Evolutionary conservation across 2,113 vertebrate species (phyloP).

Genomic region (Dryoscopus gambensis): DNA sequence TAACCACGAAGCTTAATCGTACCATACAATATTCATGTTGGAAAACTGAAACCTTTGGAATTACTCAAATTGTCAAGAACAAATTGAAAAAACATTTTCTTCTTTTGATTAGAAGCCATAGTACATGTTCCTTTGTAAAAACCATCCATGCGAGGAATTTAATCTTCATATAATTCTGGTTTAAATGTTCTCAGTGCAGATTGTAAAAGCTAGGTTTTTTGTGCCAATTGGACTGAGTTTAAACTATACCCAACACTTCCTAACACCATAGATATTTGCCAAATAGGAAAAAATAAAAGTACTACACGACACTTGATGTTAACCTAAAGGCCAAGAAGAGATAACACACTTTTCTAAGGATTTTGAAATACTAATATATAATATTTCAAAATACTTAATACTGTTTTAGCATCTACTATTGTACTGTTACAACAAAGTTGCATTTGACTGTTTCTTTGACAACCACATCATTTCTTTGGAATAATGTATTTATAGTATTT

Average conservation of each 20-base stretch:
- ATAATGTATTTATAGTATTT: not conserved
- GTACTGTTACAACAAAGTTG: not conserved
- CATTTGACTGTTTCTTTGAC: not conserved
- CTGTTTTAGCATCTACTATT: not conserved
- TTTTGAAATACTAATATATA: not conserved
- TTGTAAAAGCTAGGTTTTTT: not conserved
- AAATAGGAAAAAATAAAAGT: not conserved
- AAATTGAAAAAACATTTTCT: not conserved
- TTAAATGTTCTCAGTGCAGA: conserved; percentile 1
- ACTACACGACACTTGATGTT: not conserved
- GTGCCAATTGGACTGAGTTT: not conserved
- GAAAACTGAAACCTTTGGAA: conserved; percentile 16
- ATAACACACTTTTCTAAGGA: not conserved
- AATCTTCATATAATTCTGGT: conserved; percentile 24
- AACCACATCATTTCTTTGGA: not conserved
- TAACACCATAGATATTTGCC: not conserved
- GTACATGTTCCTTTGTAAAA: conserved; percentile 24
- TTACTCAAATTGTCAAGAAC: conserved; percentile 26
- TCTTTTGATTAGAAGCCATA: not conserved
- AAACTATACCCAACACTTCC: not conserved
- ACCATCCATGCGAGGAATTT: conserved; percentile 9
- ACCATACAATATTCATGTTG: not conserved
- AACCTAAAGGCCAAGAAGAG: not conserved
- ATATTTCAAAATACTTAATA: not conserved
- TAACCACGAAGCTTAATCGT: conserved; percentile 5